These are phyloP conservation scores for Tigriopus japonicus DNA, from an alignment of 1,140 invertebrate species.

Conservation along the genomic window DNA sequence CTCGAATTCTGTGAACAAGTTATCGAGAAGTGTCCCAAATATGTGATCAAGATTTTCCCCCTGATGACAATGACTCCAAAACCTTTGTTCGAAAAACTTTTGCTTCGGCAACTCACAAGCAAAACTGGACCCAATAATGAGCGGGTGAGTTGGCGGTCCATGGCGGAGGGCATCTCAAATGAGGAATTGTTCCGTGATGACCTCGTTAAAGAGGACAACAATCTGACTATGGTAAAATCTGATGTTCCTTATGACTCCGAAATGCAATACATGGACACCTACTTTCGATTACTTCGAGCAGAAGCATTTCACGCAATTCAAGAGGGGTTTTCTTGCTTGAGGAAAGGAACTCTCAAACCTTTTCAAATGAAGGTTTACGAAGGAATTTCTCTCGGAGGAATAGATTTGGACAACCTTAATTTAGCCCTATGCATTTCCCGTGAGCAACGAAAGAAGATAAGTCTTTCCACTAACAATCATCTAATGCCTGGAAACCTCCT, in stretches of 20 bases:
- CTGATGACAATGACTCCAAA: no score
- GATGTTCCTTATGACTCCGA: no score
- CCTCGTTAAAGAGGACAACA: no score
- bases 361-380: neutral
- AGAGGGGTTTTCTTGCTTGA: neutral
- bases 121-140: no score
- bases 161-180: no score
- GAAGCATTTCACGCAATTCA: neutral
- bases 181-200: no score
- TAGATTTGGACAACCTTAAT: neutral
- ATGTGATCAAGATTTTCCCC: no score
- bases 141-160: no score
- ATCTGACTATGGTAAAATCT: no score
- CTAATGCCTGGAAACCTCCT: neutral
- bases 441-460: neutral
- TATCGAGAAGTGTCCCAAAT: no score
- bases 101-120: neutral
- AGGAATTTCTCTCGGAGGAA: neutral
- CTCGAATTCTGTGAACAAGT: no score
- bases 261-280: neutral
- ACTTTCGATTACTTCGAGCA: neutral
- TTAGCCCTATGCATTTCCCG: neutral
- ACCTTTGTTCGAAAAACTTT: no score
- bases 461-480: neutral
- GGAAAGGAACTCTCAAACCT: neutral